Conservation (phyloP, 1,140 invertebrate species). For the Philotrypesis tridentata region DNA sequence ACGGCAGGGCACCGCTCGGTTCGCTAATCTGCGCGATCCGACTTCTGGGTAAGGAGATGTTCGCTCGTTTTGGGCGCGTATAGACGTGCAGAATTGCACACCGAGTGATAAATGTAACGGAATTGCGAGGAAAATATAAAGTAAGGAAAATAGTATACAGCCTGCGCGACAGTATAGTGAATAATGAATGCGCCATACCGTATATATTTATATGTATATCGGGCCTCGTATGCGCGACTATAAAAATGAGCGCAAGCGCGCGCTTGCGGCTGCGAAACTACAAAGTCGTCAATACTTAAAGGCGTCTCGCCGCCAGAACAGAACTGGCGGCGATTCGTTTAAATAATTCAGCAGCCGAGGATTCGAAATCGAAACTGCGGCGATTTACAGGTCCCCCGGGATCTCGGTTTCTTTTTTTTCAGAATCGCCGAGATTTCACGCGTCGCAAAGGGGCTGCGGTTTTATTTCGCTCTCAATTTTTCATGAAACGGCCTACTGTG, state of each 20-base stretch:
- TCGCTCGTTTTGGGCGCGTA: too few species aligned
- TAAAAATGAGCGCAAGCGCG: constrained; percentile 9
- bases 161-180: neutral
- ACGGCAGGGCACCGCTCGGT: neutral
- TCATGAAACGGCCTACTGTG: neutral
- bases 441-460: neutral
- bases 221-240: neutral
- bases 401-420: neutral
- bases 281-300: neutral
- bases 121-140: neutral
- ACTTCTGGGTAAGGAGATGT: neutral
- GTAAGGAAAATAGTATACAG: neutral
- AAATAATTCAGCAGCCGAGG: neutral
- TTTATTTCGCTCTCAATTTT: constrained; percentile 12
- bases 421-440: neutral
- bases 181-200: neutral
- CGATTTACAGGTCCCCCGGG: constrained; percentile 34
- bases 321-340: neutral
- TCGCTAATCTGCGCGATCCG: neutral
- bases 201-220: too few species aligned
- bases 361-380: constrained; percentile 37
- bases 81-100: too few species aligned
- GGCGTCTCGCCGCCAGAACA: neutral
- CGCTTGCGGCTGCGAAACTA: neutral
- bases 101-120: too few species aligned